phyloP scores from a whole-genome alignment of 2,113 vertebrate species.

The Polyodon spathula region DNA sequence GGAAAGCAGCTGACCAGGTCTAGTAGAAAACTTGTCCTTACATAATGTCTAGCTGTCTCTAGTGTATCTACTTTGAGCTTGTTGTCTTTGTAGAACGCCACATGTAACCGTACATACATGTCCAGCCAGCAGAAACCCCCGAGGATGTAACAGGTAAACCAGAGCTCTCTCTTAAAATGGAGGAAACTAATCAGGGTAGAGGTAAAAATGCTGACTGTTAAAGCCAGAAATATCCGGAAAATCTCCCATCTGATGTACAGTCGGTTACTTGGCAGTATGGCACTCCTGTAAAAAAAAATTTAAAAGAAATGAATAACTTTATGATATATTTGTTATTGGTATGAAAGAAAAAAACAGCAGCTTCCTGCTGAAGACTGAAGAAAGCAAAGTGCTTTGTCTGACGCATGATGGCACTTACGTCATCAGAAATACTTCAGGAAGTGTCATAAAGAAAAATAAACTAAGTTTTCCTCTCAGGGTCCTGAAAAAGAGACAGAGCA shows the following conservation, averaged over 20 bases:
- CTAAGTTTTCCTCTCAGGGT: not conserved
- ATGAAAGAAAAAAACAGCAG: no score
- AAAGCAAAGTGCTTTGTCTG: not conserved
- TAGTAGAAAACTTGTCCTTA: conserved; percentile 17
- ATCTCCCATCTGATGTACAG: conserved; percentile 21
- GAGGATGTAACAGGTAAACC: conserved; percentile 15
- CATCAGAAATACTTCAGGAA: conserved; percentile 16
- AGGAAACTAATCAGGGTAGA: conserved; percentile 19
- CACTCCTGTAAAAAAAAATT: conserved; percentile 15
- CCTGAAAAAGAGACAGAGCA: conserved; percentile 19
- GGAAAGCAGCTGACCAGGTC: conserved; percentile 26
- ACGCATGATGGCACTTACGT: conserved; percentile 7
- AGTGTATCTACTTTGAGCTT: conserved; percentile 18
- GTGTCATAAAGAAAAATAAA: conserved; percentile 8
- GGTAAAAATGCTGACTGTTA: conserved; percentile 10
- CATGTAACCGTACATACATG: conserved; percentile 24
- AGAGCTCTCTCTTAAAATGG: conserved; percentile 10
- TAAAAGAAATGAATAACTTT: not conserved
- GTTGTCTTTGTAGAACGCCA: conserved; percentile 22
- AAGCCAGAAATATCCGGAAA: conserved; percentile 12
- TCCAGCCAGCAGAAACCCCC: conserved; percentile 20
- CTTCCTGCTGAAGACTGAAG: no score
- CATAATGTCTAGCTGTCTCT: conserved; percentile 20
- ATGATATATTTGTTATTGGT: no score
- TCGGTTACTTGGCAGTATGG: conserved; percentile 17